Evolutionary conservation across 2,888 invertebrate genomes (phyloP).

Genomic region (Lepidonotus clava): DNA sequence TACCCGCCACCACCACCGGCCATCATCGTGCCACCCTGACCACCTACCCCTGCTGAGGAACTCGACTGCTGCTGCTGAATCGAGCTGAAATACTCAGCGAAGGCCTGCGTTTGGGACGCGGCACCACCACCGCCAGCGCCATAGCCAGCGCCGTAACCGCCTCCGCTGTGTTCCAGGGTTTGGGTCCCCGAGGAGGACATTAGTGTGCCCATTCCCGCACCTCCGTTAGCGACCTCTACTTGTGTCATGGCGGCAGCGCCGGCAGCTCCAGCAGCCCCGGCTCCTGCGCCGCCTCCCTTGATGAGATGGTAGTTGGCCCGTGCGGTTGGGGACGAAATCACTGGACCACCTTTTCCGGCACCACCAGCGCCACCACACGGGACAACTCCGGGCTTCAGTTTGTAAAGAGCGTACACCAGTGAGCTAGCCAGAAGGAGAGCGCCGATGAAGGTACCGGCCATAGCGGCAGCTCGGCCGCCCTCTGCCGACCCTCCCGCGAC

Average conservation of each 20-base stretch:
- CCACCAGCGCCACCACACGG: slow-evolving; percentile 55
- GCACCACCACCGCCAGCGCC: slow-evolving; percentile 7
- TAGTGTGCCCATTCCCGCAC: neutral
- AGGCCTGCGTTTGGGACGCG: slow-evolving; percentile 17
- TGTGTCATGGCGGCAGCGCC: slow-evolving; percentile 34
- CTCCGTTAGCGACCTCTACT: slow-evolving; percentile 59
- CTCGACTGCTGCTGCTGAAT: neutral
- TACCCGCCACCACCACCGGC: slow-evolving; percentile 50
- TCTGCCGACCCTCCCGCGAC: slow-evolving; percentile 66
- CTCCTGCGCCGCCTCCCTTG: neutral
- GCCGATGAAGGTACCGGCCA: slow-evolving; percentile 67
- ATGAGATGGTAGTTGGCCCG: slow-evolving; percentile 60
- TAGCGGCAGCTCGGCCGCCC: slow-evolving; percentile 69
- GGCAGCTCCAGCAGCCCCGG: neutral
- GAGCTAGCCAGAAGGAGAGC: slow-evolving; percentile 64
- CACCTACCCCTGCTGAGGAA: neutral
- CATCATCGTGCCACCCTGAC: neutral
- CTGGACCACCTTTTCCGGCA: slow-evolving; percentile 48
- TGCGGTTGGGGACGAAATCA: slow-evolving; percentile 68
- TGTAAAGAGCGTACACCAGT: slow-evolving; percentile 67
- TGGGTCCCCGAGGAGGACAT: slow-evolving; percentile 45
- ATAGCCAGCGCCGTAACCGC: neutral
- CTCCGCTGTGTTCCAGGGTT: slow-evolving; percentile 30
- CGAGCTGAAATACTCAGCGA: slow-evolving; percentile 42
- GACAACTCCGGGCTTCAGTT: slow-evolving; percentile 66